phyloP scores from a whole-genome alignment of 1,140 invertebrate species.

The Mizuhopecten yessoensis region DNA sequence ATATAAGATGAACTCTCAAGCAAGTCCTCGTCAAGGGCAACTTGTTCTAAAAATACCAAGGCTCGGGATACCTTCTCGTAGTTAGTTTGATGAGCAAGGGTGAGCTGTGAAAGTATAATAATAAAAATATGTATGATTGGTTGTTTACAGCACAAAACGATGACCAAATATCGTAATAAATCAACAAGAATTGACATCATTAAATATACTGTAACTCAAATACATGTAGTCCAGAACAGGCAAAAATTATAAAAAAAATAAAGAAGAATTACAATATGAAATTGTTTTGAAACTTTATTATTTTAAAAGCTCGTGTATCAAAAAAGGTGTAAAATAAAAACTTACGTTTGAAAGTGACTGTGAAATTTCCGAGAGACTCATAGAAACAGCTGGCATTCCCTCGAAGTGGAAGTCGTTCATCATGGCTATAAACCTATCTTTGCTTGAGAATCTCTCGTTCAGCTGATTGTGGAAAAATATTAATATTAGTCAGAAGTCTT shows the following conservation, averaged over 20 bases:
- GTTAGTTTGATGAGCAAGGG: neutral
- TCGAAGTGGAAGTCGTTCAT: neutral
- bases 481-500: too few species aligned
- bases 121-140: too few species aligned
- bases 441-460: neutral
- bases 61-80: neutral
- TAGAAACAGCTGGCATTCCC: neutral
- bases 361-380: neutral
- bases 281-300: neutral
- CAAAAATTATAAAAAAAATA: neutral
- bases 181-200: too few species aligned
- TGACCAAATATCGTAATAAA: too few species aligned
- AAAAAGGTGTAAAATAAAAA: neutral
- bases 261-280: neutral
- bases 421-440: neutral
- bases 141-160: too few species aligned
- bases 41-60: neutral
- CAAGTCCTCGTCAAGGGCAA: neutral
- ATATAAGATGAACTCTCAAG: neutral
- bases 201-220: too few species aligned
- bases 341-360: neutral
- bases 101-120: neutral
- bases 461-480: neutral
- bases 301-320: neutral
- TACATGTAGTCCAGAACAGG: too few species aligned